These are phyloP conservation scores for Myotis pilosus DNA, from an alignment of 2,797 vertebrate species.

Conservation along the genomic window DNA sequence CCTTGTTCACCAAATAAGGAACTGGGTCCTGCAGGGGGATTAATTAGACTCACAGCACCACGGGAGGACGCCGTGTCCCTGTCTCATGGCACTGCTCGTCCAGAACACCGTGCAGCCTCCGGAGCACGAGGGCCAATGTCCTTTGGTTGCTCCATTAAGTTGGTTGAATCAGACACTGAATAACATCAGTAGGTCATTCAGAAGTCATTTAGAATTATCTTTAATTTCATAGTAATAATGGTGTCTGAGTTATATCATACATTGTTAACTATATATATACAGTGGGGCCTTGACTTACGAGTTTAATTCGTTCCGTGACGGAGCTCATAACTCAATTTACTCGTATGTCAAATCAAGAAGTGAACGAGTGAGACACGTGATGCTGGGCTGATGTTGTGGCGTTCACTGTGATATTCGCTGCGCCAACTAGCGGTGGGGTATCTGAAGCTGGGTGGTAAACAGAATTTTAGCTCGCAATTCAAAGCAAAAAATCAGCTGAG, in stretches of 20 bases:
- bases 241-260: background rate
- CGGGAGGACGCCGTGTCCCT: fast-evolving
- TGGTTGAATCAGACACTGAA: background rate
- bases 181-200: background rate
- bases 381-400: no score
- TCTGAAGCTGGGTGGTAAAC: no score
- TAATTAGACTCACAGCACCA: background rate
- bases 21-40: background rate
- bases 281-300: no score
- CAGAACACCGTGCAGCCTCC: fast-evolving
- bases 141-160: background rate
- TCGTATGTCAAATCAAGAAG: no score
- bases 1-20: background rate
- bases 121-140: background rate
- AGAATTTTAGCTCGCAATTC: no score
- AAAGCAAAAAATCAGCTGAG: no score
- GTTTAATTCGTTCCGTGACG: no score
- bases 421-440: no score
- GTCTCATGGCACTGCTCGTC: background rate
- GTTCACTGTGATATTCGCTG: no score
- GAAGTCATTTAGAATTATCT: background rate
- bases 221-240: slow-evolving; percentile 7
- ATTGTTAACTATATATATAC: background rate
- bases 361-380: no score
- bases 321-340: no score